phyloP scores from a whole-genome alignment of 2,888 invertebrate genomes.

The Apamea sordens region DNA sequence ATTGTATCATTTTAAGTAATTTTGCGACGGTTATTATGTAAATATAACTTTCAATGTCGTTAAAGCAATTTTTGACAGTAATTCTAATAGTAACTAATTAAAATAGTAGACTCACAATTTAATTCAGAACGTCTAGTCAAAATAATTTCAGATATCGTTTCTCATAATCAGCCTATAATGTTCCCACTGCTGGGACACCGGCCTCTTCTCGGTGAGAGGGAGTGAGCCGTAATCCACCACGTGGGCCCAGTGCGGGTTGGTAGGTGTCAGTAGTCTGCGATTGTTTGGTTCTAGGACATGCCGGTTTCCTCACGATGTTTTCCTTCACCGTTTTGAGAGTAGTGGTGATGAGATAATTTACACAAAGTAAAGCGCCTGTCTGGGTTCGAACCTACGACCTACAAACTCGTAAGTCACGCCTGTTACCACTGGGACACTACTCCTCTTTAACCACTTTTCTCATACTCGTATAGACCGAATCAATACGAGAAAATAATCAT shows the following conservation, averaged over 20 bases:
- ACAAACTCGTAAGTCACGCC: no score
- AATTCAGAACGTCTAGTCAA: background rate
- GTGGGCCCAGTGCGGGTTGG: no score
- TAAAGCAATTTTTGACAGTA: conserved; percentile 15
- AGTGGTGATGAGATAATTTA: background rate
- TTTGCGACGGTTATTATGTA: conserved; percentile 66
- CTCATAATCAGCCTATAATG: no score
- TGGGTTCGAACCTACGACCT: no score
- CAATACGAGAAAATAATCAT: background rate
- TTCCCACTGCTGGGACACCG: no score
- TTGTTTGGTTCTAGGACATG: background rate
- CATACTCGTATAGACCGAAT: background rate
- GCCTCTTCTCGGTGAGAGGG: background rate
- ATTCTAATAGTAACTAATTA: background rate
- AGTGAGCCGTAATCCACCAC: background rate
- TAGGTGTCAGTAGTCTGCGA: background rate
- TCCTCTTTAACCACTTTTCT: background rate
- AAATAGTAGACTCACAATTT: background rate
- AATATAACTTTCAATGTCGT: conserved; percentile 53
- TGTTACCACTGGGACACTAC: no score
- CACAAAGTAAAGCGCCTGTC: background rate
- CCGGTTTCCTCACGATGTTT: background rate
- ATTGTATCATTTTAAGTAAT: conserved; percentile 69
- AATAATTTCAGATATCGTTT: background rate
- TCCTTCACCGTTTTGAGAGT: background rate